These are phyloP conservation scores for Danio aesculapii DNA, from an alignment of 2,797 vertebrate species.

Conservation along the genomic window DNA sequence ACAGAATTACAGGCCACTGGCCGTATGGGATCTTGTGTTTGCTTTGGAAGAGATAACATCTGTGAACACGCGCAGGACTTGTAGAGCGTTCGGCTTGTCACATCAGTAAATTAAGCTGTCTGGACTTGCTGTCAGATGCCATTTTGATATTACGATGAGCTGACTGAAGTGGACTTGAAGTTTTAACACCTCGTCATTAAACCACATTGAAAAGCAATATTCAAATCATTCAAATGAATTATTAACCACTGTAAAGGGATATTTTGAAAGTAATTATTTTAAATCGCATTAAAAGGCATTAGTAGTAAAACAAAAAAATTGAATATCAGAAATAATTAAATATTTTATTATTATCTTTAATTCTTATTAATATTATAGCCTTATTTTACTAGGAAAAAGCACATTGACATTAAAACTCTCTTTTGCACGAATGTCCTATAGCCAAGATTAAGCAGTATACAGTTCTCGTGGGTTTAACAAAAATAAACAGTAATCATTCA, in stretches of 20 bases:
- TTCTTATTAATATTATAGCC: too few relatives aligned
- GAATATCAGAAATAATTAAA: background rate
- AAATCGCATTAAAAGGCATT: too few relatives aligned
- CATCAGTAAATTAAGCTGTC: constrained; percentile 57
- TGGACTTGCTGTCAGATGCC: constrained; percentile 42
- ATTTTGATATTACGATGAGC: constrained; percentile 27
- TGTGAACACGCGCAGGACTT: constrained; percentile 60
- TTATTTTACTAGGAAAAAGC: too few relatives aligned
- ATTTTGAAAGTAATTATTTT: too few relatives aligned
- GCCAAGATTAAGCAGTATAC: too few relatives aligned
- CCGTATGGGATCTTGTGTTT: constrained; percentile 65
- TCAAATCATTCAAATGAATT: background rate
- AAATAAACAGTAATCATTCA: too few relatives aligned
- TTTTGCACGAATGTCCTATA: too few relatives aligned
- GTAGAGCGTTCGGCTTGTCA: constrained; percentile 51
- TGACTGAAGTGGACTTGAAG: constrained; percentile 13
- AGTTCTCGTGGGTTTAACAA: too few relatives aligned
- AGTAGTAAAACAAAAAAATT: background rate
- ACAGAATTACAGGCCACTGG: constrained; percentile 66
- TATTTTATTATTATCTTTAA: background rate
- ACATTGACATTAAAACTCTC: too few relatives aligned
- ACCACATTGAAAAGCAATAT: background rate
- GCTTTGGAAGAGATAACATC: constrained; percentile 71
- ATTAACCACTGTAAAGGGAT: background rate
- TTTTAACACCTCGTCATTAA: constrained; percentile 40